These are phyloP conservation scores for Polyodon spathula DNA, from an alignment of 2,113 vertebrate genomes.

Conservation along the genomic window DNA sequence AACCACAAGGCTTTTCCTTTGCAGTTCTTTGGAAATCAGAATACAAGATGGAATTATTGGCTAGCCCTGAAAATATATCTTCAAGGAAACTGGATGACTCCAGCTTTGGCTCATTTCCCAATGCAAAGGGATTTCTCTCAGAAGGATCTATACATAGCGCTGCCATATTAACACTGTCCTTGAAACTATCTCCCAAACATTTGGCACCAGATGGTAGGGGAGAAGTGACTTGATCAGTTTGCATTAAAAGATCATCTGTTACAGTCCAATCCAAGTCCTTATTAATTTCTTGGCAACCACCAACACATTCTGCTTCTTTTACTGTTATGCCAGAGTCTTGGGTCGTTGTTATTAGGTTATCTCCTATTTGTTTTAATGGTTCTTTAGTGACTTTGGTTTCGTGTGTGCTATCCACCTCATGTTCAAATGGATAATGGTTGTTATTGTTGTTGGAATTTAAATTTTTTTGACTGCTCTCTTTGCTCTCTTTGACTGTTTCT, in stretches of 20 bases:
- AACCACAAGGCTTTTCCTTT: not conserved
- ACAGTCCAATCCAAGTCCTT: not conserved
- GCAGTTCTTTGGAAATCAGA: not conserved
- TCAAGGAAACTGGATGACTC: conserved; percentile 13
- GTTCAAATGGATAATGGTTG: conserved; percentile 36
- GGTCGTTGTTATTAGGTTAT: not conserved
- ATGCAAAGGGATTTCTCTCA: conserved; percentile 17
- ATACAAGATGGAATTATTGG: not conserved
- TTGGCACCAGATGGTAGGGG: not conserved
- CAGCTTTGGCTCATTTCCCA: conserved; percentile 28
- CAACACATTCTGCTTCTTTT: not conserved
- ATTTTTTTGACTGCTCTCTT: conserved; percentile 32
- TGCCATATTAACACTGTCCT: conserved; percentile 19
- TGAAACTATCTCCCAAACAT: conserved; percentile 12
- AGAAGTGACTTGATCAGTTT: not conserved
- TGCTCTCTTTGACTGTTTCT: too few species aligned
- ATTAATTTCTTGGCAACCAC: not conserved
- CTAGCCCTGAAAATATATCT: conserved; percentile 2
- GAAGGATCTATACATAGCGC: conserved; percentile 12
- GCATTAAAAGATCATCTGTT: not conserved
- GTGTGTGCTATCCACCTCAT: not conserved
- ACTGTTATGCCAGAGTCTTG: not conserved
- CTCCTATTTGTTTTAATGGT: not conserved
- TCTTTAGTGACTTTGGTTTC: not conserved
- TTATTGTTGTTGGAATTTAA: conserved; percentile 69